These are phyloP conservation scores for Pachyseris speciosa DNA, from an alignment of 64 coral and sea anemone species.

Conservation along the genomic window DNA sequence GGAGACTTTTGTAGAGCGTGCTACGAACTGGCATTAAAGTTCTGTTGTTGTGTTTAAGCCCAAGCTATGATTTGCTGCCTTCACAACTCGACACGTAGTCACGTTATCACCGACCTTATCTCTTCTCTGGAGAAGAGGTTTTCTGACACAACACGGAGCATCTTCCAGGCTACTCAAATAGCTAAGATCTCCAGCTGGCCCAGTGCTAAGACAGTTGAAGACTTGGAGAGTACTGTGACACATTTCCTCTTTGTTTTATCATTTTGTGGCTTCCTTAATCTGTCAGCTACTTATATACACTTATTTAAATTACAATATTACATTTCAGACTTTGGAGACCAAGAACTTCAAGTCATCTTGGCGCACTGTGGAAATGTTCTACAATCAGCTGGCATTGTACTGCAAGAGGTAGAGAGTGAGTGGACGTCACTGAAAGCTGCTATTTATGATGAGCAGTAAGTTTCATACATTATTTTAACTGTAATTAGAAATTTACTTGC, in stretches of 20 bases:
- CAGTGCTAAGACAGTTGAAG: slow-evolving; percentile 29
- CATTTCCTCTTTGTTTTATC: slow-evolving; percentile 36
- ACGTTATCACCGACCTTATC: slow-evolving; percentile 26
- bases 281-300: slow-evolving; percentile 13
- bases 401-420: slow-evolving; percentile 23
- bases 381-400: slow-evolving; percentile 27
- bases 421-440: slow-evolving; percentile 43
- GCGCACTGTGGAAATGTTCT: slow-evolving; percentile 27
- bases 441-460: slow-evolving; percentile 44
- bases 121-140: slow-evolving; percentile 40
- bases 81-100: background rate
- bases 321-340: slow-evolving; percentile 44
- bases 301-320: slow-evolving; percentile 26
- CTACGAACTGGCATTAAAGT: too few relatives aligned
- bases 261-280: slow-evolving; percentile 27
- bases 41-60: too few relatives aligned
- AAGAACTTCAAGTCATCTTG: slow-evolving; percentile 40
- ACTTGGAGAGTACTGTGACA: slow-evolving; percentile 37
- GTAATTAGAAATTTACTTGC: slow-evolving; percentile 2
- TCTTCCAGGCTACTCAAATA: slow-evolving; percentile 36
- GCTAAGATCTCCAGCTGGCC: slow-evolving; percentile 45
- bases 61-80: too few relatives aligned
- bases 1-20: too few relatives aligned
- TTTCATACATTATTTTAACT: slow-evolving; percentile 2
- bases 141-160: slow-evolving; percentile 45